Evolutionary conservation across 2,797 vertebrate species (phyloP), one percentile per base, ranked within the genome.

Genomic region (Crypturellus tataupa): DNA sequence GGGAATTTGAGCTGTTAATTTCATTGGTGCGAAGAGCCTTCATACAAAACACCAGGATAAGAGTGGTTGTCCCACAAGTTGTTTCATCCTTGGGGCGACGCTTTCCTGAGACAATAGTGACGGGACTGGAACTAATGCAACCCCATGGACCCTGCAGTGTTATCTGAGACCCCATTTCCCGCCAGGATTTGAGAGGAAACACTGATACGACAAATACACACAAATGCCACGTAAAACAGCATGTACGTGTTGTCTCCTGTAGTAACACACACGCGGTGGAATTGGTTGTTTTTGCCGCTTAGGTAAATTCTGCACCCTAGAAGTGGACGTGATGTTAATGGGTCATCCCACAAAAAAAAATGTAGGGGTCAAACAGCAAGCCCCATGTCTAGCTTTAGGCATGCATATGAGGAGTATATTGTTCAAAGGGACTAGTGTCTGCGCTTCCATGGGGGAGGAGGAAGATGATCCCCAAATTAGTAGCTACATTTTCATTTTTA

Each of bases 171-270:
- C 15, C 27, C 16, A 46, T 55, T 85, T 70, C 58, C 31, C 51
- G 17, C 37, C 69, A 80, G 29, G 40, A 58, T 78, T 92, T 80
- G 1, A 37, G 27, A 90, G 44, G 33, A 13, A 51, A 35, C 49
- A 51, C n/a, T 29, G 44, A 13, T n/a, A 46, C 21, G 27, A 44
- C 23, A 55, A 55, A 18, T 55, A 37, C 24, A 16, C 2, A 3
- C 14, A 64, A 53, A 33, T 20, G 23, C 19, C 44, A 29, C n/a
- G n/a, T 58, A 37, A 14, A 80, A 13, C 55, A 2, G 5, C 58
- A 70, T 0, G 1, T 58, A 33, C 1, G 0, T 0, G 0, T 82
- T 85, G 33, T 40, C 83, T 93, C 20, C 3, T 8, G 2, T 64
- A 13, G 44, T 44, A 71, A 53, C 20, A 16, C 12, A 9, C 49